These are phyloP conservation scores for Sebastes fasciatus DNA, from an alignment of 2,113 vertebrate genomes.

Conservation along the genomic window DNA sequence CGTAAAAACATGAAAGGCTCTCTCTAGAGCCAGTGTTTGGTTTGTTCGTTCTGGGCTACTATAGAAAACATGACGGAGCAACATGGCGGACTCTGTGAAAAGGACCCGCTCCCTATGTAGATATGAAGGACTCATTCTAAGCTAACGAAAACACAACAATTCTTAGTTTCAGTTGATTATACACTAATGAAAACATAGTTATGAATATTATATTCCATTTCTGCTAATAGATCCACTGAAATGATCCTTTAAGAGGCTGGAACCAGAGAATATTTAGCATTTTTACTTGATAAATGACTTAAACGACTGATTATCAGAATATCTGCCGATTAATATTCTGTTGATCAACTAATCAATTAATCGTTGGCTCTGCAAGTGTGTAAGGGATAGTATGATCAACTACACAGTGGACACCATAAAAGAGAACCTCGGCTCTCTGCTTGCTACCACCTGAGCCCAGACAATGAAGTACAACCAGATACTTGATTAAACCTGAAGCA, in stretches of 20 bases:
- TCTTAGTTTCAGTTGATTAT: no score
- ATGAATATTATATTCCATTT: no score
- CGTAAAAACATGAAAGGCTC: no score
- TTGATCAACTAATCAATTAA: neutral
- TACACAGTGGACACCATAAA: neutral
- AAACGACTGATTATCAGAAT: neutral
- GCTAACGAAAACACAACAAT: no score
- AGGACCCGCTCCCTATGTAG: no score
- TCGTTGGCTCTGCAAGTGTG: neutral
- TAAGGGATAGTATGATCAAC: slow-evolving; percentile 25
- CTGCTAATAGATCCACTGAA: no score
- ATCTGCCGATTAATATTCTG: slow-evolving; percentile 11
- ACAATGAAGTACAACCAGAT: slow-evolving; percentile 25
- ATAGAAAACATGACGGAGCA: no score
- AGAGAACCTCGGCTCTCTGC: slow-evolving; percentile 15
- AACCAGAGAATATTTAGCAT: neutral
- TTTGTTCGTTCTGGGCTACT: no score
- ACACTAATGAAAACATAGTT: no score
- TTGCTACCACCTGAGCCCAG: slow-evolving; percentile 31
- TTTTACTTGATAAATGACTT: neutral
- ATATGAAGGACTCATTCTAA: no score
- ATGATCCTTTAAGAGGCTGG: neutral
- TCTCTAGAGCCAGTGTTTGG: no score
- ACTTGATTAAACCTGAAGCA: slow-evolving; percentile 43
- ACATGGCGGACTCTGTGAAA: no score